A percentile compares a stretch with the other conserved stretches of the same genome.
Conservation (phyloP, 2,888 invertebrate species). For the Netelia fuscicornis region DNA sequence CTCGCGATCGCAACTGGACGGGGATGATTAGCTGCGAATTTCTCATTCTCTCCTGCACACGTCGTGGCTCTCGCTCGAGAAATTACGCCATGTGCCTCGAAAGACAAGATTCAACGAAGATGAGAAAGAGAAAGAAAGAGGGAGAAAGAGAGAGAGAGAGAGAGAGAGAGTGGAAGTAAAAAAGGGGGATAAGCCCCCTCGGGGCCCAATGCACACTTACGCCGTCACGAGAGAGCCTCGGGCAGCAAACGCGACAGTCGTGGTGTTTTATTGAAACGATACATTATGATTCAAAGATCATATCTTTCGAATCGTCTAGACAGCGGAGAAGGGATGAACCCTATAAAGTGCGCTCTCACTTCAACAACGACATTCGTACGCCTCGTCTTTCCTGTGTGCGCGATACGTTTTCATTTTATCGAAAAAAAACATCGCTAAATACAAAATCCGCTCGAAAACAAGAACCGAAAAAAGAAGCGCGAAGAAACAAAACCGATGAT, state of each 20-base stretch:
- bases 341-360: conserved; percentile 78
- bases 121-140: background rate
- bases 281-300: conserved; percentile 84
- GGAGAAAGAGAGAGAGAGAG: background rate
- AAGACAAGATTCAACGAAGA: conserved; percentile 9
- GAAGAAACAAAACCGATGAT: background rate
- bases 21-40: background rate
- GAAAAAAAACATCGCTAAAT: background rate
- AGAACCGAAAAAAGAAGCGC: background rate
- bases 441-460: background rate
- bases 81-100: conserved; percentile 21
- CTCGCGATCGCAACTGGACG: background rate
- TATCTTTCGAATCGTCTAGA: conserved; percentile 84
- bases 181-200: conserved; percentile 21
- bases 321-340: conserved; percentile 80
- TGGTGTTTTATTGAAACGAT: conserved; percentile 81
- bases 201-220: conserved; percentile 36
- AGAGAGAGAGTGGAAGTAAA: background rate
- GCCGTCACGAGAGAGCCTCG: conserved; percentile 36
- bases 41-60: conserved; percentile 31
- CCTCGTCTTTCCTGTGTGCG: conserved; percentile 60
- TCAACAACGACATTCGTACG: conserved; percentile 74
- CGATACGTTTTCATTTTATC: background rate
- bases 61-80: conserved; percentile 37
- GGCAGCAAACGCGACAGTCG: conserved; percentile 28